Evolutionary conservation across 30 jellyfish, hydroid and myxozoan species (phyloP).

Genomic region (Chrysaora quinquecirrha): DNA sequence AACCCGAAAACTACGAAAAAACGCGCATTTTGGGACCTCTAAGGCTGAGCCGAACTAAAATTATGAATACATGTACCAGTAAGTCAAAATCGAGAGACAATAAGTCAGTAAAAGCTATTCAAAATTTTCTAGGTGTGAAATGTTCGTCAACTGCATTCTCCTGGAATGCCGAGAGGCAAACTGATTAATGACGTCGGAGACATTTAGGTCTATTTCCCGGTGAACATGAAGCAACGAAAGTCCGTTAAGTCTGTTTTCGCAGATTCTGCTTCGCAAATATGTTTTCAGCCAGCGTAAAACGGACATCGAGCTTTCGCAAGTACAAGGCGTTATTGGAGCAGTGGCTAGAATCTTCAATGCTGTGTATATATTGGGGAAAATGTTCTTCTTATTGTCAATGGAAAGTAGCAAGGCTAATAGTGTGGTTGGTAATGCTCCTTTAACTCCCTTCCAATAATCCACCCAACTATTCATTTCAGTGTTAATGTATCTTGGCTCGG

Average conservation of each 20-base stretch:
- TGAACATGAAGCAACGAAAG: slow-evolving; percentile 59
- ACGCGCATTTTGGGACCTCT: too few relatives aligned
- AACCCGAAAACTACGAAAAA: too few relatives aligned
- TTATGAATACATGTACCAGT: too few relatives aligned
- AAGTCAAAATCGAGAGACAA: too few relatives aligned
- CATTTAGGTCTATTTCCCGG: slow-evolving; percentile 16
- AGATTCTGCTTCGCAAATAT: slow-evolving; percentile 54
- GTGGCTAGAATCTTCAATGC: slow-evolving; percentile 67
- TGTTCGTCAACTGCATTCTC: slow-evolving; percentile 44
- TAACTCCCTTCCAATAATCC: neutral
- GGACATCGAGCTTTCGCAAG: slow-evolving; percentile 68
- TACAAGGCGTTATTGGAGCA: slow-evolving; percentile 70
- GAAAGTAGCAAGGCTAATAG: slow-evolving; percentile 24
- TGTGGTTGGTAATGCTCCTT: slow-evolving; percentile 17
- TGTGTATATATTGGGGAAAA: slow-evolving; percentile 64
- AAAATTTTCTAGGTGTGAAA: slow-evolving; percentile 31
- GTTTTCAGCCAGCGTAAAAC: slow-evolving; percentile 55
- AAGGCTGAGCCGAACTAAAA: too few relatives aligned
- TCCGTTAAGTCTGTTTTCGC: slow-evolving; percentile 17
- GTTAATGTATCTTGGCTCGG: slow-evolving; percentile 29
- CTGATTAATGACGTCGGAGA: slow-evolving; percentile 16
- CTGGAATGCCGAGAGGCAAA: slow-evolving; percentile 59
- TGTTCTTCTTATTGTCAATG: slow-evolving; percentile 3
- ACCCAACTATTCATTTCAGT: slow-evolving; percentile 52
- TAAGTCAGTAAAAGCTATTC: too few relatives aligned